Conservation (phyloP, 2,113 vertebrate genomes). For the Pseudopipra pipra region DNA sequence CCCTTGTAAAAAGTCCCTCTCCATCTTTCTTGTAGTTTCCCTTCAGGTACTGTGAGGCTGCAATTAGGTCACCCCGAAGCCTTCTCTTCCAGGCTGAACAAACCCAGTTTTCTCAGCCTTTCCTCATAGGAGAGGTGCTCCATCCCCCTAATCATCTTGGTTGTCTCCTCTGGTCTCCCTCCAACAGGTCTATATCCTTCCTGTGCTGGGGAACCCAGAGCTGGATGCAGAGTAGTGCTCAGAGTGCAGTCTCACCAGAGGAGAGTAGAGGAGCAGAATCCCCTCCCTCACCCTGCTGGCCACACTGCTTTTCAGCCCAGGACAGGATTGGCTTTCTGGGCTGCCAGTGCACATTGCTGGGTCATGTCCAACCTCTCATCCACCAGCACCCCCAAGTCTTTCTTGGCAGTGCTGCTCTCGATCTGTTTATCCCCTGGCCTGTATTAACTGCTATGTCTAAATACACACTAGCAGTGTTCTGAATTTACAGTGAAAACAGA, state of each 20-base stretch:
- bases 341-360: background rate
- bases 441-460: background rate
- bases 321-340: background rate
- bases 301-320: background rate
- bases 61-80: accelerated
- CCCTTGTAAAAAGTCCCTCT: background rate
- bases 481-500: background rate
- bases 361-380: background rate
- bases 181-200: background rate
- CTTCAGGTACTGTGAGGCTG: background rate
- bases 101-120: background rate
- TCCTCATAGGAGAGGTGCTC: background rate
- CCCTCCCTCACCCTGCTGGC: background rate
- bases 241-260: background rate
- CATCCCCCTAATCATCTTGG: background rate
- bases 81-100: background rate
- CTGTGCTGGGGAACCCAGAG: background rate
- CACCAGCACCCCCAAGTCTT: background rate
- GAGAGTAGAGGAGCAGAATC: background rate
- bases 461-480: background rate
- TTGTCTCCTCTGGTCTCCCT: background rate
- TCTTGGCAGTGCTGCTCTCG: background rate
- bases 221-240: background rate
- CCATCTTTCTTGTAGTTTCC: accelerated
- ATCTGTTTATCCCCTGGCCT: background rate